Conservation (phyloP, 2,113 vertebrate species). For the Dinomys branickii region DNA sequence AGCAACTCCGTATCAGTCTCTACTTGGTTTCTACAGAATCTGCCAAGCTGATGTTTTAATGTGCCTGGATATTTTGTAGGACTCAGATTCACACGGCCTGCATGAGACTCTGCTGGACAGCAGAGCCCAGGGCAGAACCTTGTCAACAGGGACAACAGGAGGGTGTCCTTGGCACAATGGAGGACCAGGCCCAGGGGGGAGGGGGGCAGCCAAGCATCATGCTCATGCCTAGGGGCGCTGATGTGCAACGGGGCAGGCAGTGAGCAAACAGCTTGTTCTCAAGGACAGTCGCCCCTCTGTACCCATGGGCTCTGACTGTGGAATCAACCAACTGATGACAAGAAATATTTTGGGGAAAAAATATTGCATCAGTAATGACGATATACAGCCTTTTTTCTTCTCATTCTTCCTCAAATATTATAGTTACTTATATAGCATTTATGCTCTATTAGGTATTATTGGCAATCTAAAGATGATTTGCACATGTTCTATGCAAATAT, state of each 20-base stretch:
- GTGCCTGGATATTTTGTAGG: not conserved
- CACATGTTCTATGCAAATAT: not conserved
- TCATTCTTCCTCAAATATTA: not conserved
- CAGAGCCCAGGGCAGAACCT: not conserved
- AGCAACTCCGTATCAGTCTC: not conserved
- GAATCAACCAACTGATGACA: not conserved
- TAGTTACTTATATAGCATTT: not conserved
- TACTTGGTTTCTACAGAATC: not conserved
- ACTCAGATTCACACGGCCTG: not conserved
- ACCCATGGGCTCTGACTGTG: not conserved
- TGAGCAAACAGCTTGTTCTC: not conserved
- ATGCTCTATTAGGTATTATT: not conserved
- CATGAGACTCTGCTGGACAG: not conserved
- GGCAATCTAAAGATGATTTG: not conserved
- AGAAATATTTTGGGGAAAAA: not conserved
- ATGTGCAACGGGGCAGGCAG: not conserved
- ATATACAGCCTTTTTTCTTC: not conserved
- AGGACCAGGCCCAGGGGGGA: no score
- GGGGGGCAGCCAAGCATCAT: not conserved
- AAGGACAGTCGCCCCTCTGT: not conserved
- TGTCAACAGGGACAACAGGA: not conserved
- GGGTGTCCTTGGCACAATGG: not conserved
- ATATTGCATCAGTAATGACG: not conserved
- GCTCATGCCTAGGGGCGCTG: not conserved
- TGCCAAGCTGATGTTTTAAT: not conserved